Base-by-base conservation (phyloP, 2,113 vertebrate species). In the Copsychus sechellarum region DNA sequence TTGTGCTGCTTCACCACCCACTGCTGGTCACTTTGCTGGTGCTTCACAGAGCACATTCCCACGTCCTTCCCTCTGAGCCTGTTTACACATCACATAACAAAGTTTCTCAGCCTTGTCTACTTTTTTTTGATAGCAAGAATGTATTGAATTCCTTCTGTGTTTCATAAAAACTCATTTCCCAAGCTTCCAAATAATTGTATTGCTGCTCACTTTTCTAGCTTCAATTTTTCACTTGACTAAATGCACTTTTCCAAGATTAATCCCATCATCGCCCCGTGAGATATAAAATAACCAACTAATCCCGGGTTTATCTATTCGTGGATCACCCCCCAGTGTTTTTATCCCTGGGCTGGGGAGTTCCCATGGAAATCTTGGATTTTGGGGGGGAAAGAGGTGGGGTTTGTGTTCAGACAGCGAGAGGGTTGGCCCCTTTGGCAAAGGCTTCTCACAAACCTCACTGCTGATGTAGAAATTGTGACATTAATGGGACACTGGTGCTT, bases 201-300 rank as follows among this genome's bases (percentile, higher is more conserved):
- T 93, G 81, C 86, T 93, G 77, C 45, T 93, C 86, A 83, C 56
- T 81, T 19, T 34, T 61, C 88, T 58, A 34, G 71, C 94, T 93
- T 70, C 92, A 94, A 95, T 96, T 95, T 95, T 92, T 96, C 86
- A 95, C 84, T 92, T 89, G 84, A 85, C 83, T 95, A 93, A 86
- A 81, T 84, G 72, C 81, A 69, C 38, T 87, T 56, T 92, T 87
- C 73, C 78, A 65, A 45, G 54, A 77, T 92, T 85, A 92, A 70
- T 76, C 73, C 78, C 61, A 79, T 80, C 78, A 60, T 64, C 71
- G 86, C 91, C 80, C 61, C 22, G 12, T 77, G 81, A 76, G 83
- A 89, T 92, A 78, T 91, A 95, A 95, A 95, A 77, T 58, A 93
- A 53, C 86, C 34, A 72, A 51, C 40, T 86, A 66, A 92, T 73